Base-by-base conservation (phyloP, 2,888 invertebrate genomes). In the Aleiodes leptofemur region DNA sequence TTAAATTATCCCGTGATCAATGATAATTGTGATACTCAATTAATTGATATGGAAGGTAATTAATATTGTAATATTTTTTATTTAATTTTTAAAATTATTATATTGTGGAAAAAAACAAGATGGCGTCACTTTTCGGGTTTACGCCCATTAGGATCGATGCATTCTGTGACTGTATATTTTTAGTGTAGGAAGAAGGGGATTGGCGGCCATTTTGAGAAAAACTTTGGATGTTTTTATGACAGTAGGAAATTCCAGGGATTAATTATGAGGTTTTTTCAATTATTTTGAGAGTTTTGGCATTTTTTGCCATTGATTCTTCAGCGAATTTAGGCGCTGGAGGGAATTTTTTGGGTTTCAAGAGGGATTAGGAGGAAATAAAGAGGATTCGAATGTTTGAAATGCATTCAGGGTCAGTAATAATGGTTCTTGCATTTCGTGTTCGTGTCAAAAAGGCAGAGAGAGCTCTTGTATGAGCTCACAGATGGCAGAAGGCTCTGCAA, bases 41-140 rank as follows among this genome's bases (percentile, higher is more conserved):
- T 82, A 73, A 83, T 85, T 80, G 87, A 87, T 83, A 81, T 84
- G 69, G 87, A 88, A 88, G 89, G 89, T 89, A 88, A 82, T 84
- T 83, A 78, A 78, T 73, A 14, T 43, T 73, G 23, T 78, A 84
- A 86, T n/a, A 86, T 86, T 85, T 85, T 85, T 80, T 68, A 53
- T 81, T 77, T 76, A 81, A 23, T 23, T n/a, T n/a, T n/a, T 81
- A 82, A 51, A n/a, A n/a, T n/a, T 31, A 68, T 51, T 68, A 68
- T 68, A 43, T 75, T 77, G 79, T 72, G n/a, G n/a, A n/a, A 73
- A 72, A 76, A 83, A 86, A 87, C 87, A 89, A 89, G 80, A 89
- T 89, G 89, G 89, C 89, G 86, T 83, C 80, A 70, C 51, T 53
- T 57, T 72, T 70, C n/a, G 76, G 81, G 79, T 77, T 77, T 81